Evolutionary conservation across 2,113 vertebrate species (phyloP).

Genomic region (Corynorhinus townsendii): DNA sequence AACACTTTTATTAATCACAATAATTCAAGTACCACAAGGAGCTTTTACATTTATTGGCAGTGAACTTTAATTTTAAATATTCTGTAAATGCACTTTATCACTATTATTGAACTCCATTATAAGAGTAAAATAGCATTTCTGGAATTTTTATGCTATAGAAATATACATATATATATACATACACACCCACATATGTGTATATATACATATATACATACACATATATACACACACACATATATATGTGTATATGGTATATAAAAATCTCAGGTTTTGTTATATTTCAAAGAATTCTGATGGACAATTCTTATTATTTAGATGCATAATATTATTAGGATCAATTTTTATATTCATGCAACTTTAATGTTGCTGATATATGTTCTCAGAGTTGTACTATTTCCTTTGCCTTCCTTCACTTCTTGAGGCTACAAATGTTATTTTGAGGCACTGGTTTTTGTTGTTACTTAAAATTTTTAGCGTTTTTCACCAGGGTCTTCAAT

Average conservation of each 20-base stretch:
- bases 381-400: not conserved
- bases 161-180: not conserved
- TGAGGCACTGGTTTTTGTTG: not conserved
- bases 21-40: not conserved
- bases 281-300: not conserved
- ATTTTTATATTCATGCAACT: not conserved
- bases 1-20: not conserved
- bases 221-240: too few species aligned
- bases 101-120: not conserved
- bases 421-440: not conserved
- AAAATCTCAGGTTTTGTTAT: not conserved
- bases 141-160: not conserved
- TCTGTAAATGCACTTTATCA: not conserved
- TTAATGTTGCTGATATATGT: not conserved
- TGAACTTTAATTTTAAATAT: constrained; percentile 29
- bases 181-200: too few species aligned
- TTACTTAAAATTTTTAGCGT: not conserved
- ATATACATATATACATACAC: not conserved
- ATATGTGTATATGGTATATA: not conserved
- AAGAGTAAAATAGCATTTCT: constrained; percentile 2
- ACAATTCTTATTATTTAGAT: not conserved
- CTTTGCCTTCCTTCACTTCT: not conserved
- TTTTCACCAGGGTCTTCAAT: not conserved
- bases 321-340: not conserved
- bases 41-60: not conserved